phyloP scores from a whole-genome alignment of 53 echinoderm and acorn worm species.

The Patiria pectinifera region DNA sequence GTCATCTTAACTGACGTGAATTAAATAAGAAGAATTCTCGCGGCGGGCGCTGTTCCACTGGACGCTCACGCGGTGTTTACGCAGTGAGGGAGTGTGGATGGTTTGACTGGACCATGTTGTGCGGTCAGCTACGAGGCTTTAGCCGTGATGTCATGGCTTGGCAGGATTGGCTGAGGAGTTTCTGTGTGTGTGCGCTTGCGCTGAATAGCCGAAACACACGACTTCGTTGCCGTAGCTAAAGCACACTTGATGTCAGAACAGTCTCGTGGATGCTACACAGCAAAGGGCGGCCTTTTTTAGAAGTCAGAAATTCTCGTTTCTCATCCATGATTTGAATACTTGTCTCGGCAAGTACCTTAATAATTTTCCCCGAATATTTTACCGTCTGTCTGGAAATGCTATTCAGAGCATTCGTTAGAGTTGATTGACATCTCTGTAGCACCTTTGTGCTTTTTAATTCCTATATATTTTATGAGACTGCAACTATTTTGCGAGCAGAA shows the following conservation, averaged over 20 bases:
- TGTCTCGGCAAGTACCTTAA: too few relatives aligned
- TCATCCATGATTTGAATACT: not conserved
- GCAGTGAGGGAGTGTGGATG: not conserved
- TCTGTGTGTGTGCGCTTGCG: not conserved
- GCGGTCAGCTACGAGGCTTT: not conserved
- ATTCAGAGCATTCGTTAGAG: not conserved
- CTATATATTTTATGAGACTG: not conserved
- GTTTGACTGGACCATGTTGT: not conserved
- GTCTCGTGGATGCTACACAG: not conserved
- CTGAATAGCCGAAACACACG: not conserved
- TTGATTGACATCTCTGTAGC: not conserved
- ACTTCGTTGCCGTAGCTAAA: not conserved
- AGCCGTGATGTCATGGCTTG: not conserved
- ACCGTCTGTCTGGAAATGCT: not conserved
- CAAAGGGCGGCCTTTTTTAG: not conserved
- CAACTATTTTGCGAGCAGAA: not conserved
- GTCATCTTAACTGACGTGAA: conserved; percentile 56
- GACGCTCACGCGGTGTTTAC: not conserved
- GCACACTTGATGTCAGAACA: not conserved
- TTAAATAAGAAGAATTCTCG: conserved; percentile 35
- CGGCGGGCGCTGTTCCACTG: not conserved
- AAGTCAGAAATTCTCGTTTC: not conserved
- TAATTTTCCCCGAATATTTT: not conserved
- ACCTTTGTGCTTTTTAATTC: not conserved
- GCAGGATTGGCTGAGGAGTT: conserved; percentile 7